Evolutionary conservation across 2,113 vertebrate species (phyloP).

Genomic region (Brachyhypopomus gauderio): DNA sequence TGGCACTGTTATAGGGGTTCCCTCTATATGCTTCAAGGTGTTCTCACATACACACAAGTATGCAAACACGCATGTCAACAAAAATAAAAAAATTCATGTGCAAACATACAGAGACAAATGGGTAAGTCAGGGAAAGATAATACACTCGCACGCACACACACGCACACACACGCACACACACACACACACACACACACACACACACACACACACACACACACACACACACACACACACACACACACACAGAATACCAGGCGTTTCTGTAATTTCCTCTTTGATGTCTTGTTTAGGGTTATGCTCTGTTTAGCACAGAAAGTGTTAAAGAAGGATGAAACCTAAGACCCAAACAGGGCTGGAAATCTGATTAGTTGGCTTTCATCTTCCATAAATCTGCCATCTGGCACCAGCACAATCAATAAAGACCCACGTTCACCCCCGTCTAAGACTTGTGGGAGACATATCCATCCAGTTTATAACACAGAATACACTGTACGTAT

Average conservation of each 20-base stretch:
- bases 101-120: conserved; percentile 13
- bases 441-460: conserved; percentile 57
- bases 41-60: conserved; percentile 20
- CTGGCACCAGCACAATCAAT: conserved; percentile 73
- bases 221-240: conserved; percentile 4
- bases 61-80: neutral
- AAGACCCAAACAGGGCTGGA: conserved; percentile 73
- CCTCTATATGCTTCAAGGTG: conserved; percentile 29
- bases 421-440: conserved; percentile 71
- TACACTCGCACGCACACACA: neutral
- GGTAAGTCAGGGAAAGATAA: too few relatives aligned
- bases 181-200: neutral
- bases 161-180: neutral
- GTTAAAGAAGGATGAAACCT: conserved; percentile 72
- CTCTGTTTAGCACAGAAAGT: conserved; percentile 69
- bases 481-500: conserved; percentile 40
- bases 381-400: conserved; percentile 78
- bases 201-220: neutral
- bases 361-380: conserved; percentile 78
- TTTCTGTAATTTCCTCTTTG: conserved; percentile 75
- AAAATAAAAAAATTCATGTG: neutral
- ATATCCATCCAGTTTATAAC: conserved; percentile 37
- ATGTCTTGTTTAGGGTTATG: conserved; percentile 71
- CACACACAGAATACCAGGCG: conserved; percentile 60
- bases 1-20: conserved; percentile 48